phyloP scores from a whole-genome alignment of 2,888 invertebrate genomes.

The Trypoxylon attenuatum region DNA sequence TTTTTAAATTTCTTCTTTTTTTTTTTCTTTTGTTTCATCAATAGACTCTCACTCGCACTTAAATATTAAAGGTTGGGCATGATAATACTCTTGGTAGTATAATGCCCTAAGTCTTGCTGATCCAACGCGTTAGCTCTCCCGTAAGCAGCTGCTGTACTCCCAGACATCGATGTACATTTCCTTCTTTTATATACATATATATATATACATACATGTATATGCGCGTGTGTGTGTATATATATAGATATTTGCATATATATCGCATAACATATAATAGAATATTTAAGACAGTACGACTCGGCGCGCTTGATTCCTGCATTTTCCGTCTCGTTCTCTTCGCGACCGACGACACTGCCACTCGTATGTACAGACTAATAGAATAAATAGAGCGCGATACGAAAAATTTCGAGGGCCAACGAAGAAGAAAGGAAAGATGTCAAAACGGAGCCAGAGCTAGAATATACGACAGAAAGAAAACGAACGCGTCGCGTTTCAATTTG shows the following conservation, averaged over 20 bases:
- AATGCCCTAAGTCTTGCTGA: slow-evolving; percentile 75
- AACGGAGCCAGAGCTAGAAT: slow-evolving; percentile 29
- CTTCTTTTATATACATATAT: slow-evolving; percentile 51
- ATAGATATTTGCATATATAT: slow-evolving; percentile 69
- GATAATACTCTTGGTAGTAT: slow-evolving; percentile 74
- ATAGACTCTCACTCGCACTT: slow-evolving; percentile 73
- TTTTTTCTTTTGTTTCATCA: slow-evolving; percentile 56
- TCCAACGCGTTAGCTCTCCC: slow-evolving; percentile 71
- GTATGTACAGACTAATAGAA: slow-evolving; percentile 46
- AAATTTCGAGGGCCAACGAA: slow-evolving; percentile 32
- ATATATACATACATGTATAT: slow-evolving; percentile 37
- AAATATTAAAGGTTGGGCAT: slow-evolving; percentile 75
- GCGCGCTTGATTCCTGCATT: slow-evolving; percentile 23
- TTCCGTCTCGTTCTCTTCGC: slow-evolving; percentile 17
- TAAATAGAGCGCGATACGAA: slow-evolving; percentile 45
- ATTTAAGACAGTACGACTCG: slow-evolving; percentile 70
- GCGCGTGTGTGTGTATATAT: slow-evolving; percentile 39
- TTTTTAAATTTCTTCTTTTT: slow-evolving; percentile 37
- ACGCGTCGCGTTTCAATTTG: background rate
- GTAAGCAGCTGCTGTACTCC: slow-evolving; percentile 70
- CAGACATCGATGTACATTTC: slow-evolving; percentile 65
- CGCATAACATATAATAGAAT: slow-evolving; percentile 64
- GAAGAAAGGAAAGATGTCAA: slow-evolving; percentile 20
- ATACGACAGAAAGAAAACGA: slow-evolving; percentile 27
- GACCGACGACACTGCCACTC: slow-evolving; percentile 26